Conservation (phyloP, 1,140 invertebrate genomes). For the Cardiocondyla obscurior region DNA sequence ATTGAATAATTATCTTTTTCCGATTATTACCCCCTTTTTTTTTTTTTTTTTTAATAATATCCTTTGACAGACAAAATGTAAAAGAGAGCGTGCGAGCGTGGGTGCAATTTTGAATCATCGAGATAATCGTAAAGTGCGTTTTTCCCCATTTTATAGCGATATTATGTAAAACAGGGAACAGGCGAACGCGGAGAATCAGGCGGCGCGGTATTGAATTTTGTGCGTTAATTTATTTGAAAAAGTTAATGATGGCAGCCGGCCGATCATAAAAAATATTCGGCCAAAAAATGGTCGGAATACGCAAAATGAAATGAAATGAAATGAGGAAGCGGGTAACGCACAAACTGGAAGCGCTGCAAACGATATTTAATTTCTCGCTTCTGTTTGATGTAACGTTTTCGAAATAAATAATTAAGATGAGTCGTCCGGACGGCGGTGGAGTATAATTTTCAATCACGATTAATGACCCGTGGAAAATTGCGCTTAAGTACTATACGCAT, state of each 20-base stretch:
- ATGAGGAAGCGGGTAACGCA: constrained; percentile 47
- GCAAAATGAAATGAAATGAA: constrained; percentile 55
- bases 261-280: constrained; percentile 56
- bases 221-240: constrained; percentile 58
- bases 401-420: constrained; percentile 57
- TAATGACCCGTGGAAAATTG: constrained; percentile 24
- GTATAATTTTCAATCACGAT: constrained; percentile 24
- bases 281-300: constrained; percentile 54
- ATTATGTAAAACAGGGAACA: constrained; percentile 54
- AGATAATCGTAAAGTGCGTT: constrained; percentile 54
- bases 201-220: constrained; percentile 52
- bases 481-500: not conserved
- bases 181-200: constrained; percentile 49
- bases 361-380: constrained; percentile 54
- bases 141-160: constrained; percentile 54
- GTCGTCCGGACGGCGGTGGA: not conserved
- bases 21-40: constrained; percentile 7
- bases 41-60: constrained; percentile 40
- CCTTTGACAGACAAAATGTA: constrained; percentile 31
- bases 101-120: constrained; percentile 55
- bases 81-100: constrained; percentile 25
- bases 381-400: constrained; percentile 52
- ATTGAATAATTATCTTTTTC: constrained; percentile 21
- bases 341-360: constrained; percentile 33
- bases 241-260: constrained; percentile 56